A percentile compares a stretch with the other conserved stretches of the same genome.
Evolutionary conservation across 2,113 vertebrate genomes (phyloP).

Genomic region (Greenwoodochromis staneri): DNA sequence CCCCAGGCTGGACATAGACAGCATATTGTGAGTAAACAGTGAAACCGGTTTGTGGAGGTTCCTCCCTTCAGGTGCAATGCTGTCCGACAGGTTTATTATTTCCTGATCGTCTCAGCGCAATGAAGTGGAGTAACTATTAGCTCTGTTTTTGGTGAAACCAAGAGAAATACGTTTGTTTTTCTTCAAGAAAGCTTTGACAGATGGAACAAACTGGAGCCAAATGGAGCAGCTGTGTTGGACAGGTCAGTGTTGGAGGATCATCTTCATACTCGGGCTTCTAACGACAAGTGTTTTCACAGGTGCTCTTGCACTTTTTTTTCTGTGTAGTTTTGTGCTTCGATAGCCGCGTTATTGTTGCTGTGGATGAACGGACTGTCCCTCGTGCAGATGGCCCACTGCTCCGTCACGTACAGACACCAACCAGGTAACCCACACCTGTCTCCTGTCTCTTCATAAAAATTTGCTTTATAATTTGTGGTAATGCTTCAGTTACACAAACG

Average conservation of each 20-base stretch:
- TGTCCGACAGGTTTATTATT: conserved; percentile 52
- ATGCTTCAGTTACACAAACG: neutral
- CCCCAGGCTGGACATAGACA: accelerated
- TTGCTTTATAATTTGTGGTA: neutral
- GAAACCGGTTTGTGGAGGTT: neutral
- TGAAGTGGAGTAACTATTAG: neutral
- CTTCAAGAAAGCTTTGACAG: neutral
- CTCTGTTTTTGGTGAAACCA: neutral
- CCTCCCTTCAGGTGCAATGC: conserved; percentile 39
- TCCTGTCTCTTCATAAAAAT: neutral
- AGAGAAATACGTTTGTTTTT: neutral
- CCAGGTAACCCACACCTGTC: conserved; percentile 33
- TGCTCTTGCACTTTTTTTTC: neutral
- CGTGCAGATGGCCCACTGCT: conserved; percentile 30
- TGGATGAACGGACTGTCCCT: conserved; percentile 31
- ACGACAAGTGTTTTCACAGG: neutral
- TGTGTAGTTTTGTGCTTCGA: neutral
- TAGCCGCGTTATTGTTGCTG: neutral
- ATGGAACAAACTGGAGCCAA: neutral
- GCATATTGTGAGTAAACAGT: neutral
- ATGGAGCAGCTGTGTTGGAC: neutral
- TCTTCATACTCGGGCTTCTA: neutral
- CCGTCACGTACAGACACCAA: neutral
- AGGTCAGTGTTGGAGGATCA: neutral
- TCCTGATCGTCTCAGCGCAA: neutral